These are phyloP conservation scores for Malacosoma neustria DNA, from an alignment of 2,888 invertebrate genomes.

Conservation along the genomic window DNA sequence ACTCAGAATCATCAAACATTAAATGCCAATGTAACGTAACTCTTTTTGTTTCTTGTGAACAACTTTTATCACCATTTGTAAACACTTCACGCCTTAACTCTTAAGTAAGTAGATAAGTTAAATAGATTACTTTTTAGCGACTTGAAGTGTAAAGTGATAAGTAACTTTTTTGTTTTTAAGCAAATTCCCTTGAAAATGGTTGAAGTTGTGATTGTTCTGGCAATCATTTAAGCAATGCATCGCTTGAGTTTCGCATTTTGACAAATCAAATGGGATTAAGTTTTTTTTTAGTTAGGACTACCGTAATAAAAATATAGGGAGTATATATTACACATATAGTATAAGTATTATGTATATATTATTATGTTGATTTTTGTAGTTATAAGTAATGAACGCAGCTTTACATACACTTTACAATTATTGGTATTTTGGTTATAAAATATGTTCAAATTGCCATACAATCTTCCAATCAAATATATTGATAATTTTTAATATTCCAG, in stretches of 20 bases:
- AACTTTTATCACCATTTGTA: conserved; percentile 22
- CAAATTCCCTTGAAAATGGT: not conserved
- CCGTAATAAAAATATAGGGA: too few species aligned
- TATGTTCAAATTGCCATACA: too few species aligned
- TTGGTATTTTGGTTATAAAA: too few species aligned
- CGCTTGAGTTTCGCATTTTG: too few species aligned
- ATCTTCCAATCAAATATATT: too few species aligned
- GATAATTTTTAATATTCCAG: too few species aligned
- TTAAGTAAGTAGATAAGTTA: conserved; percentile 29
- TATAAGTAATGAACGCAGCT: too few species aligned
- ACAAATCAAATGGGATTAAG: too few species aligned
- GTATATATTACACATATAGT: not conserved
- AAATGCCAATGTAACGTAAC: not conserved
- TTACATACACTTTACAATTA: too few species aligned
- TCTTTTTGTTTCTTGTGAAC: conserved; percentile 12
- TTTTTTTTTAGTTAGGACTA: too few species aligned
- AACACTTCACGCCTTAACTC: conserved; percentile 27
- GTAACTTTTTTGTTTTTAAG: conserved; percentile 1
- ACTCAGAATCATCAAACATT: too few species aligned
- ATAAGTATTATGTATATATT: not conserved
- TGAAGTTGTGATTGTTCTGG: not conserved
- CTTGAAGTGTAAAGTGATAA: conserved; percentile 24
- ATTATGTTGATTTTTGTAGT: not conserved
- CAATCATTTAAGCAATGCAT: not conserved
- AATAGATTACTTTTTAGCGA: conserved; percentile 24